A percentile compares a stretch with the other conserved stretches of the same genome.
Conservation (phyloP, 2,113 vertebrate species). For the Sturnus vulgaris region DNA sequence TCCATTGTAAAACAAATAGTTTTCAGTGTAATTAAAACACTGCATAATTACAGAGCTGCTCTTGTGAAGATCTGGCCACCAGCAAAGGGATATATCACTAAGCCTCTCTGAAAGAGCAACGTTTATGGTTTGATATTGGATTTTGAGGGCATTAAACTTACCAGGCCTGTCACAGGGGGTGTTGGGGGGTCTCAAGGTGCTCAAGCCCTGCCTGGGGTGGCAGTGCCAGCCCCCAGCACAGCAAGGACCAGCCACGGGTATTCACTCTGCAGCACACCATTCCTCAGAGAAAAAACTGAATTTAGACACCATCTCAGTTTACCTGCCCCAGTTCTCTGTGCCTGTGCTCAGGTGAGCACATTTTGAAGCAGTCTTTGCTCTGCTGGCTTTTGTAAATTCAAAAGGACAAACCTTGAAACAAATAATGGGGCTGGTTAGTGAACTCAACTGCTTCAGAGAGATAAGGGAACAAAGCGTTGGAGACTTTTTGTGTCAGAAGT, state of each 20-base stretch:
- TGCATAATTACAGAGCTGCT: background rate
- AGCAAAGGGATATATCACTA: background rate
- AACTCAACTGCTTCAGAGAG: background rate
- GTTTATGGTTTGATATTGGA: background rate
- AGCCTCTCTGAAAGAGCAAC: background rate
- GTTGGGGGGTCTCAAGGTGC: background rate
- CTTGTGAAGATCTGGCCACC: background rate
- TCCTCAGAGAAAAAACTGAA: background rate
- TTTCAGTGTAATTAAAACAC: background rate
- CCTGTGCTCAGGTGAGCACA: background rate
- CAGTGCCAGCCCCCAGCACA: accelerated
- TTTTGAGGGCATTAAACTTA: background rate
- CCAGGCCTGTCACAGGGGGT: accelerated
- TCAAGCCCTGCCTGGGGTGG: background rate
- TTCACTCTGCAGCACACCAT: background rate
- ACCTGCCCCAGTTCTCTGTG: background rate
- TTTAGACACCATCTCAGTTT: background rate
- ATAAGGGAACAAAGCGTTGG: background rate
- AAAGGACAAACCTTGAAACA: background rate
- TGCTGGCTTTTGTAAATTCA: background rate
- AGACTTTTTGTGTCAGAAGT: background rate
- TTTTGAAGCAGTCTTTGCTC: background rate
- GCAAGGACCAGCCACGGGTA: background rate
- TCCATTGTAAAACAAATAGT: background rate
- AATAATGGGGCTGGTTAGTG: background rate